A percentile compares a stretch with the other conserved stretches of the same genome.
These are phyloP conservation scores for Parazoanthus atlanticus DNA, from an alignment of 92 coral and sea anemone species.

Conservation along the genomic window DNA sequence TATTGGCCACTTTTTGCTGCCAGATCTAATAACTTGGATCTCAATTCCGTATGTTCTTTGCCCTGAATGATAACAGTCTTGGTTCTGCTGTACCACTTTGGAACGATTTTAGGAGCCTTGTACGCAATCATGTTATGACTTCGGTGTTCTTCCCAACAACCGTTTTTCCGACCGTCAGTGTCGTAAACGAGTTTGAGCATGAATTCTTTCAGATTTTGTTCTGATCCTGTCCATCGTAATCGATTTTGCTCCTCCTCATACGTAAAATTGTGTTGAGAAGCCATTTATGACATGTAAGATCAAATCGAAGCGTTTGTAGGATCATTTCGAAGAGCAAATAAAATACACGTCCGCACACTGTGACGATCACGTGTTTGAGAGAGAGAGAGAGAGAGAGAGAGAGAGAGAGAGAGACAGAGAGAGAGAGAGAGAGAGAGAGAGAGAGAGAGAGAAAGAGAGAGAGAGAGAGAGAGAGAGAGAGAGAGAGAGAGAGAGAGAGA, in stretches of 20 bases:
- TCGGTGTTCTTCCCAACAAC: slow-evolving; percentile 24
- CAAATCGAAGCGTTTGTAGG: neutral
- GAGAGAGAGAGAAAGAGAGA: too few relatives aligned
- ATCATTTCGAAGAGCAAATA: too few relatives aligned
- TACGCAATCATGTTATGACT: slow-evolving; percentile 21
- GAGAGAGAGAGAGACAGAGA: too few relatives aligned
- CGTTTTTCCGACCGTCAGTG: slow-evolving; percentile 19
- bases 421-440: too few relatives aligned
- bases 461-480: too few relatives aligned
- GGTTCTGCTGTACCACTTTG: slow-evolving; percentile 31
- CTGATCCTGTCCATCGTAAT: neutral
- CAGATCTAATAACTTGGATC: neutral
- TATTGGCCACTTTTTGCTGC: neutral
- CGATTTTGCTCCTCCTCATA: neutral
- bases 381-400: too few relatives aligned
- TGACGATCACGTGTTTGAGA: too few relatives aligned
- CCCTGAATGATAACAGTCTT: slow-evolving; percentile 32
- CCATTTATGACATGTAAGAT: neutral
- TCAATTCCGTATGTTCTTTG: slow-evolving; percentile 11
- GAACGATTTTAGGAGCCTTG: slow-evolving; percentile 27
- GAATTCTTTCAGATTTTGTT: neutral
- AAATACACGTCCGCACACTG: too few relatives aligned
- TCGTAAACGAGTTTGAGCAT: neutral
- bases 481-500: too few relatives aligned
- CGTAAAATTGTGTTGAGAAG: neutral